phyloP scores from a whole-genome alignment of 2,888 invertebrate genomes.

The Drosophila histrio region DNA sequence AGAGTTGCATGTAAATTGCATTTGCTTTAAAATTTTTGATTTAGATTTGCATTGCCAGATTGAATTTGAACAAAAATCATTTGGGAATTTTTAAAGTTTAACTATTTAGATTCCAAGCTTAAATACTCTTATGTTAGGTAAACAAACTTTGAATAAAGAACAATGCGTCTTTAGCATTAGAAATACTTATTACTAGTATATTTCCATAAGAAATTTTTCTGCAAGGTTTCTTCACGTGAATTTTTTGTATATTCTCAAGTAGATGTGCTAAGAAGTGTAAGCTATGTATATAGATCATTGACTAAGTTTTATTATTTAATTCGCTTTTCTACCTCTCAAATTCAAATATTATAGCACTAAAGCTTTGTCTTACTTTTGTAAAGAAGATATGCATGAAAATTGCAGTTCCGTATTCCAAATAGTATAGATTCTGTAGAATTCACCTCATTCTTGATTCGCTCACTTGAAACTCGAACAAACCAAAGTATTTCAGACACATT shows the following conservation, averaged over 20 bases:
- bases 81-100: not conserved
- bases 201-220: no score
- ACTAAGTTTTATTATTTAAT: no score
- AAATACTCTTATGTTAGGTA: not conserved
- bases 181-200: no score
- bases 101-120: not conserved
- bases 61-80: not conserved
- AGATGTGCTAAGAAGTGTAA: no score
- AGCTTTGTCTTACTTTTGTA: no score
- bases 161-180: no score
- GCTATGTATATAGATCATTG: no score
- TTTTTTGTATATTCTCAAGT: no score
- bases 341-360: no score
- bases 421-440: not conserved
- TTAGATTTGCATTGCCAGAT: conserved; percentile 11
- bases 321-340: no score
- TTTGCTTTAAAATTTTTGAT: not conserved
- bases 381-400: not conserved
- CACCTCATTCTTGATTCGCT: not conserved
- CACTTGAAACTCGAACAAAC: conserved; percentile 30
- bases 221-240: no score
- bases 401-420: not conserved
- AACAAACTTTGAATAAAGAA: no score
- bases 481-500: conserved; percentile 47
- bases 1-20: conserved; percentile 16